These are phyloP conservation scores for Anthonomus grandis DNA, from an alignment of 1,140 invertebrate species.

Conservation along the genomic window DNA sequence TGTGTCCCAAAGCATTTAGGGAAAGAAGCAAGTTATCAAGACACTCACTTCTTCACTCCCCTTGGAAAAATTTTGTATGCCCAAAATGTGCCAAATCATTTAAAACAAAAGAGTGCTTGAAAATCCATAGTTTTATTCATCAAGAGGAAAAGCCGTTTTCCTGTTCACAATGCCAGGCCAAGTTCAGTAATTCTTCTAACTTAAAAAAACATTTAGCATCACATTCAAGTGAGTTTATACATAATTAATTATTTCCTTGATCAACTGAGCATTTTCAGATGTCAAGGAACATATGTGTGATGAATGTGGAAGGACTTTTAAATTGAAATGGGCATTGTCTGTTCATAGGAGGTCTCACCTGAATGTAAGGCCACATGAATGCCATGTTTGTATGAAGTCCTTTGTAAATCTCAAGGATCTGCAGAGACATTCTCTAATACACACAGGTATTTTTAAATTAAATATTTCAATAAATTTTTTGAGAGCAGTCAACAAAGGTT, in stretches of 20 bases:
- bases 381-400: slow-evolving; percentile 52
- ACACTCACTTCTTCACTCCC: slow-evolving; percentile 39
- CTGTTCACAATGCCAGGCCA: slow-evolving; percentile 51
- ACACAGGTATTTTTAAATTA: slow-evolving; percentile 49
- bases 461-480: neutral
- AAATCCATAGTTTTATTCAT: slow-evolving; percentile 51
- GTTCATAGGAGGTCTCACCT: slow-evolving; percentile 45
- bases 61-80: slow-evolving; percentile 45
- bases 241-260: no score
- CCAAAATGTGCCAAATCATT: slow-evolving; percentile 49
- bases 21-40: slow-evolving; percentile 41
- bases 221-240: slow-evolving; percentile 56
- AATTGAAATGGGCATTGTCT: slow-evolving; percentile 49
- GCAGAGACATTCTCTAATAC: slow-evolving; percentile 53
- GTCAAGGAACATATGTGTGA: slow-evolving; percentile 55
- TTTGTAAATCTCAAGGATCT: slow-evolving; percentile 58
- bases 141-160: slow-evolving; percentile 51
- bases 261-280: slow-evolving; percentile 46
- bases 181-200: slow-evolving; percentile 55
- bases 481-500: neutral
- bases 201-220: slow-evolving; percentile 54
- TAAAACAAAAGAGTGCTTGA: slow-evolving; percentile 48
- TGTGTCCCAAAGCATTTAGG: slow-evolving; percentile 43
- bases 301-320: slow-evolving; percentile 56
- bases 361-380: slow-evolving; percentile 49